A percentile compares a stretch with the other conserved stretches of the same genome.
Evolutionary conservation across 2,888 invertebrate genomes (phyloP).

Genomic region (Griposia aprilina): DNA sequence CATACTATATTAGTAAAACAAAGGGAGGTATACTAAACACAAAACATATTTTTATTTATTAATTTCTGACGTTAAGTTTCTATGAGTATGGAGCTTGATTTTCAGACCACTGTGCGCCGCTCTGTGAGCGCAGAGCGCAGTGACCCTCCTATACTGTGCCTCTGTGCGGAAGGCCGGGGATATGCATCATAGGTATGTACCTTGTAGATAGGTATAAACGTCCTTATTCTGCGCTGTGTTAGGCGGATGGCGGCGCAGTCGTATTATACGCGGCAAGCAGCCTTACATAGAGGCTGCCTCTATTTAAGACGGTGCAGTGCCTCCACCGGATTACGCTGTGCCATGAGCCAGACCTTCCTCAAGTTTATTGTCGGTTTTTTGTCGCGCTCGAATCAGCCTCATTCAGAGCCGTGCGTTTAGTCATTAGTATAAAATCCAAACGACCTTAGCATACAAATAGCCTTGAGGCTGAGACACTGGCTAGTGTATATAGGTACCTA

Average conservation of each 20-base stretch:
- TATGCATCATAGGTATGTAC: neutral
- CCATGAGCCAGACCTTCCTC: neutral
- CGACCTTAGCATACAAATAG: too few species aligned
- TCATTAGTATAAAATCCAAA: neutral
- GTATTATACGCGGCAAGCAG: neutral
- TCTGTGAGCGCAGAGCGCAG: constrained; percentile 1
- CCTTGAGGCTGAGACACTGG: neutral
- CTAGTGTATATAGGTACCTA: neutral
- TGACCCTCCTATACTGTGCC: neutral
- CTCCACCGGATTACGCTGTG: neutral
- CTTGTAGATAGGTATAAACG: neutral
- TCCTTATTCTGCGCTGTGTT: neutral
- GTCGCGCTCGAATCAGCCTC: too few species aligned
- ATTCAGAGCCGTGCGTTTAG: neutral
- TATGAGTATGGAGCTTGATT: too few species aligned
- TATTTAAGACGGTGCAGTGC: neutral
- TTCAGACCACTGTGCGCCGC: too few species aligned
- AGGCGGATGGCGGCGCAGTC: too few species aligned
- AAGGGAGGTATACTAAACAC: too few species aligned
- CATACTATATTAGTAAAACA: too few species aligned
- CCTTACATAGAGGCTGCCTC: neutral
- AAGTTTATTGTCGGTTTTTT: neutral
- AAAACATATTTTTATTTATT: too few species aligned
- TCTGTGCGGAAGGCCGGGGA: neutral
- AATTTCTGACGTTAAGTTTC: too few species aligned